Base-by-base conservation (phyloP, 2,113 vertebrate genomes). In the Strigops habroptila region DNA sequence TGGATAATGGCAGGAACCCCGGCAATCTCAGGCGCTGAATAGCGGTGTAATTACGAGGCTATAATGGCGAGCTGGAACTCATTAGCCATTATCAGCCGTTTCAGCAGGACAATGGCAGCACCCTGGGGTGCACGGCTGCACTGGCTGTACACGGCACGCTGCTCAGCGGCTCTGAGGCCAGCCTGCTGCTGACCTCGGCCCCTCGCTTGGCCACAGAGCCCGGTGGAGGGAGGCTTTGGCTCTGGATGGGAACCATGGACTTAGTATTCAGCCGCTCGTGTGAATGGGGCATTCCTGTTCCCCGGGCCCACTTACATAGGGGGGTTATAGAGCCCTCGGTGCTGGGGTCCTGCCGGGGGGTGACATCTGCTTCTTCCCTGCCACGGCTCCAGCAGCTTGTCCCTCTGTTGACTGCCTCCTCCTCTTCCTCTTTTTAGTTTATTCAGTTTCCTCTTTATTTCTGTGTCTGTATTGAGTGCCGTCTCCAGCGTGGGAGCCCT, bases 61-160 rank as follows among this genome's bases (percentile, higher is more conserved):
- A 8, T 91, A 91, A 88, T 94, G 94, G 95, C 63, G 87, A 95
- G 82, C 91, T 84, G 96, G 93, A 93, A 81, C 91, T 97, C 90
- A 96, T 97, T 96, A 96, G 92, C 95, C 95, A 97, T 95, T 95
- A 96, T 93, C 95, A 96, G 96, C 94, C 90, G 6, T 46, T 95
- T 90, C 88, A 95, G 90, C 43, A 5, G 91, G 90, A 94, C 92
- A 93, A 93, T 77, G 90, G 6, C 55, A 83, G 88, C 92, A 88
- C 94, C 88, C 93, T 53, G 88, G 93, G 94, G 91, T 92, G 96
- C 28, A 25, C 37, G 82, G 88, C 95, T 69, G 70, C 5, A 41
- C 90, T 27, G 87, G 11, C 93, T 74, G 77, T 46, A 18, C 76
- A 53, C 63, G 23, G 11, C 95, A 39, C 27, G 30, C 91, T 59